These are phyloP conservation scores for Siniperca obscura DNA, from an alignment of 2,797 vertebrate genomes.

Conservation along the genomic window DNA sequence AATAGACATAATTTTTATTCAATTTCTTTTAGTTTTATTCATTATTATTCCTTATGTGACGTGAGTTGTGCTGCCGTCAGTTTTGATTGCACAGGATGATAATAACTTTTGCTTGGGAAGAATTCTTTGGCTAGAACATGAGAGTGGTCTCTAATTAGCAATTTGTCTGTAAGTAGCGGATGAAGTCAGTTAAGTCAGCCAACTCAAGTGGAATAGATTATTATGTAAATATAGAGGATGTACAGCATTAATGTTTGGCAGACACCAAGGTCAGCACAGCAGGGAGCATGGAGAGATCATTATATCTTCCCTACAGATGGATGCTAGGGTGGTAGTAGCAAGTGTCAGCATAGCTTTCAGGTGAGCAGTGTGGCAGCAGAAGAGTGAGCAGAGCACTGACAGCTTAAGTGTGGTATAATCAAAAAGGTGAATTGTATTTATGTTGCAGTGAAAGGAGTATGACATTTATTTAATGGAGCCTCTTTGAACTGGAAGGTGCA, in stretches of 20 bases:
- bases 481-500: no score
- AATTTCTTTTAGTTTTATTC: not conserved
- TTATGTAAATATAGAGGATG: not conserved
- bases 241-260: not conserved
- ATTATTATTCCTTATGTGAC: not conserved
- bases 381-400: not conserved
- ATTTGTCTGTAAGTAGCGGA: not conserved
- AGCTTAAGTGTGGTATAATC: conserved; percentile 3
- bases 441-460: not conserved
- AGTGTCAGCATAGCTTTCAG: not conserved
- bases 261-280: not conserved
- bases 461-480: not conserved
- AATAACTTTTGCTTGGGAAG: not conserved
- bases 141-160: not conserved
- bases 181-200: not conserved
- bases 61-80: not conserved
- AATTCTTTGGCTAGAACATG: not conserved
- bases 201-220: not conserved
- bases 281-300: not conserved
- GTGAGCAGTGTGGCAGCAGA: not conserved
- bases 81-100: not conserved
- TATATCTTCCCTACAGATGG: not conserved
- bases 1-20: not conserved
- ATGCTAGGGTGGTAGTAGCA: not conserved
- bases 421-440: not conserved